These are phyloP conservation scores for Lingula anatina DNA, from an alignment of 2,888 invertebrate genomes.

Conservation along the genomic window DNA sequence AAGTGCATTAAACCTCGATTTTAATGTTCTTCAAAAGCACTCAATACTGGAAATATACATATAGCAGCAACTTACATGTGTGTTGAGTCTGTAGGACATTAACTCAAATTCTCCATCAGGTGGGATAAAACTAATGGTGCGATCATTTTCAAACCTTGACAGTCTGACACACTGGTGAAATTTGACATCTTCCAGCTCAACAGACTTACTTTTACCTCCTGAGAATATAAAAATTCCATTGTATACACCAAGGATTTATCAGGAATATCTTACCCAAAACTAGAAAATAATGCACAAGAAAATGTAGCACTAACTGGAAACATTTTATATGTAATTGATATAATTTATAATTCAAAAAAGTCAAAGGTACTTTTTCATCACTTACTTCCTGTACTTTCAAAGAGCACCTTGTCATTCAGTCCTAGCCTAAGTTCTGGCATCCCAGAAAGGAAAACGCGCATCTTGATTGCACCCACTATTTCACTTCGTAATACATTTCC, in stretches of 20 bases:
- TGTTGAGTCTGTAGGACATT: constrained; percentile 96
- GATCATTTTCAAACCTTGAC: constrained; percentile 94
- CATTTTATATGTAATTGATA: no score
- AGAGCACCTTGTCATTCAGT: constrained; percentile 92
- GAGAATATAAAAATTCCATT: no score
- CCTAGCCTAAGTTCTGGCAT: constrained; percentile 97
- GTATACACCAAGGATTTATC: no score
- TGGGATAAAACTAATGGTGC: constrained; percentile 97
- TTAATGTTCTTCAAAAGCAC: no score
- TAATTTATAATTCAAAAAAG: no score
- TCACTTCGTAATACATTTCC: constrained; percentile 95
- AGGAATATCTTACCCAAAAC: no score
- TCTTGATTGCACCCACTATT: constrained; percentile 97
- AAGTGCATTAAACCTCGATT: no score
- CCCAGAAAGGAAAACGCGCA: constrained; percentile 95
- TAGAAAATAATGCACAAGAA: no score
- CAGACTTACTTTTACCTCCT: constrained; percentile 93
- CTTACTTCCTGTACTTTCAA: constrained; percentile 86
- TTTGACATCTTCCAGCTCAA: constrained; percentile 96
- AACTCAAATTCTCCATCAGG: constrained; percentile 99
- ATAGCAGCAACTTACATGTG: constrained; percentile 81
- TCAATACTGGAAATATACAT: no score
- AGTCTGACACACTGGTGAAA: constrained; percentile 97
- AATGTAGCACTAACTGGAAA: no score
- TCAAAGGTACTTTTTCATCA: constrained; percentile 15